Evolutionary conservation across 2,888 invertebrate genomes (phyloP), one percentile per base, ranked within the genome.

Genomic region (Epistrophella euchroma): DNA sequence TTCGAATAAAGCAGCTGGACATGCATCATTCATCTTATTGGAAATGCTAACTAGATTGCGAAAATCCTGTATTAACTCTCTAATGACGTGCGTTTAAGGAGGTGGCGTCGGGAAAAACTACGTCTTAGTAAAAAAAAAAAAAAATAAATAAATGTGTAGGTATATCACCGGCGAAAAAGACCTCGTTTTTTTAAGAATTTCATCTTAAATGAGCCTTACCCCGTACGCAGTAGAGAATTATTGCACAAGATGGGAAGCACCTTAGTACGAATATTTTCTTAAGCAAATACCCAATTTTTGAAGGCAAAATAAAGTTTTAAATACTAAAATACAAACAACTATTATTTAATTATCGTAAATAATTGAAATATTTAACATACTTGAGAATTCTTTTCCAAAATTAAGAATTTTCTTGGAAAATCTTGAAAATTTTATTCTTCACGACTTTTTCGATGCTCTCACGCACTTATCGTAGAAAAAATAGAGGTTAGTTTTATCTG

Each of bases 401-500:
- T 85, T 87, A 87, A 88, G 88, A 89, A 87, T 62, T 88, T 80
- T 76, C 52, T 76, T 45, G 47, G 32, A 45, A 19, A 72, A 64
- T 58, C 58, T 70, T 37, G 35, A 68, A 52, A 28, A 35, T 55
- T 47, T 55, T 74, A 32, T 68, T 50, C 70, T 76, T 78, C 82
- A 88, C 84, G 87, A 87, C 88, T 85, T 70, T 88, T 85, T 73
- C 56, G 72, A 22, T 85, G 66, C 68, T 81, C 85, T 85, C 85
- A 85, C 76, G 85, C 85, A 81, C 80, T 68, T 50, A 35, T 73
- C 72, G 76, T 76, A 81, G 76, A 72, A 85, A 85, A 85, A 85
- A 85, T 85, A 85, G 81, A 85, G 85, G 85, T 85, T 85, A 85
- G 85, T 81, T 68, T 68, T 85, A 85, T 85, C 76, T 68, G 68